phyloP scores from a whole-genome alignment of 2,113 vertebrate species.

The Otis tarda region DNA sequence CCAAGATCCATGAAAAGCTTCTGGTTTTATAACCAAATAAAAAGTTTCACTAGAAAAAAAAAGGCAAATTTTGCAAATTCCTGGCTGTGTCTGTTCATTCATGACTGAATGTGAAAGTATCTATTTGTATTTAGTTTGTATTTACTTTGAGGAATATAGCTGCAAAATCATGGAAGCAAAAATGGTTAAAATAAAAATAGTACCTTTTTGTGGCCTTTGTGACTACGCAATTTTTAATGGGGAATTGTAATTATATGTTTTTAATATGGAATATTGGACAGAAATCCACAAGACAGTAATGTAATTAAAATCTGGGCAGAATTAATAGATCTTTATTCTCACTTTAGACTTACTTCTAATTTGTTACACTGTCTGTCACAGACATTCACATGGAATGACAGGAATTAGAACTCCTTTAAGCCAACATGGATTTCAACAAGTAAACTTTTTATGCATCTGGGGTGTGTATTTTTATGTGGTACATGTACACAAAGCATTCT shows the following conservation, averaged over 20 bases:
- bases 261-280: background rate
- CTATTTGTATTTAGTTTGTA: background rate
- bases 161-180: background rate
- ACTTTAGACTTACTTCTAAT: background rate
- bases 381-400: background rate
- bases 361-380: background rate
- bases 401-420: background rate
- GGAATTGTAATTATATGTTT: background rate
- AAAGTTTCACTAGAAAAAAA: background rate
- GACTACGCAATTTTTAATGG: background rate
- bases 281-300: background rate
- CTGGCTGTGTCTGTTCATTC: background rate
- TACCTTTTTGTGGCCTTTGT: background rate
- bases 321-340: background rate
- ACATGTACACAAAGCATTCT: background rate
- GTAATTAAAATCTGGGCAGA: background rate
- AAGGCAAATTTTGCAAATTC: background rate
- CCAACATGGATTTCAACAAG: background rate
- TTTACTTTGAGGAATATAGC: background rate
- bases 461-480: background rate
- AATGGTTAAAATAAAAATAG: background rate
- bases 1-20: background rate
- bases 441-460: background rate
- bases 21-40: background rate
- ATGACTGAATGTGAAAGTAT: fast-evolving